A percentile compares a stretch with the other conserved stretches of the same genome.
phyloP scores from a whole-genome alignment of 2,888 invertebrate genomes.

The Mongoloraphidia duomilia region DNA sequence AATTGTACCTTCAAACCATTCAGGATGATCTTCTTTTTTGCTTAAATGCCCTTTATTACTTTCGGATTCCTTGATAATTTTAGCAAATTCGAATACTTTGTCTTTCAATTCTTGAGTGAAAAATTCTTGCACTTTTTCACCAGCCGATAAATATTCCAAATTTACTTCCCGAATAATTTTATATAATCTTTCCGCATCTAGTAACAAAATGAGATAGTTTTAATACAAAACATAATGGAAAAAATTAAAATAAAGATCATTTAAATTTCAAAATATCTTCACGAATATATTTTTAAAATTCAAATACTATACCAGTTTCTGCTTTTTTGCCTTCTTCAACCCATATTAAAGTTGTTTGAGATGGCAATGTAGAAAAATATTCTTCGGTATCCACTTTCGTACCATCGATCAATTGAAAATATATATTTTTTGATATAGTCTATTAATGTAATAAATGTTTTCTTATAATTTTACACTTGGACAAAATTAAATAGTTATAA shows the following conservation, averaged over 20 bases:
- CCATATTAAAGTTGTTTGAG: slow-evolving; percentile 59
- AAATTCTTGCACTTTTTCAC: slow-evolving; percentile 57
- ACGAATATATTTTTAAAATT: background rate
- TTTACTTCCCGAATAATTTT: slow-evolving; percentile 52
- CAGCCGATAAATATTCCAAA: slow-evolving; percentile 52
- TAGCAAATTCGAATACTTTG: slow-evolving; percentile 34
- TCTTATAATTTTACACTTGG: background rate
- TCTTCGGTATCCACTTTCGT: slow-evolving; percentile 60
- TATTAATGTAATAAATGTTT: background rate
- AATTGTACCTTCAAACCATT: slow-evolving; percentile 61
- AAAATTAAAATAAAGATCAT: background rate
- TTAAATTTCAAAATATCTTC: background rate
- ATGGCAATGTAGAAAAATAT: slow-evolving; percentile 56
- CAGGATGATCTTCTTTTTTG: slow-evolving; percentile 50
- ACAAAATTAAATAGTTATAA: background rate
- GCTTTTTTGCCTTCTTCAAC: slow-evolving; percentile 27
- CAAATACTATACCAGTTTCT: slow-evolving; percentile 18
- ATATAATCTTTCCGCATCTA: slow-evolving; percentile 58
- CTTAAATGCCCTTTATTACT: slow-evolving; percentile 43
- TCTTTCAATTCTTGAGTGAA: slow-evolving; percentile 50
- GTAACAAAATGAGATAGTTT: too few species aligned
- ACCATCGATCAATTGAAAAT: slow-evolving; percentile 41
- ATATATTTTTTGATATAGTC: slow-evolving; percentile 9
- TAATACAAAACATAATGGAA: too few species aligned
- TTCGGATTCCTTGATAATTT: slow-evolving; percentile 31